Percentiles rank a stretch among this genome's conserved stretches.
These are phyloP conservation scores for Liposcelis brunnea DNA, from an alignment of 2,888 invertebrate genomes.

Conservation along the genomic window DNA sequence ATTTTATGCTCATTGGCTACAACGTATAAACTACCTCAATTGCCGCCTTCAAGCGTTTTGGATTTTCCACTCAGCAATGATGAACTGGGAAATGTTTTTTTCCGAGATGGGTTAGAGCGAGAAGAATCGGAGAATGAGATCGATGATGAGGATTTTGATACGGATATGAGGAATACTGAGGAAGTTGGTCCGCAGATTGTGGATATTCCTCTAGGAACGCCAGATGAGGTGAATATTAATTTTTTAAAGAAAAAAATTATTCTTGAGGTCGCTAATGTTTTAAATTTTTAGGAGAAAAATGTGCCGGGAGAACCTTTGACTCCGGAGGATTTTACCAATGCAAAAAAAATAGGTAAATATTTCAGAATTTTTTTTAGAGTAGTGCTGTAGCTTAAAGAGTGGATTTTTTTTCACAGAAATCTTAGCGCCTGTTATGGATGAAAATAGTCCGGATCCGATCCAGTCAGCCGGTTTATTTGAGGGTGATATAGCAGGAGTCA, in stretches of 20 bases:
- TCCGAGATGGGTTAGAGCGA: background rate
- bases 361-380: background rate
- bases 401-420: slow-evolving; percentile 11
- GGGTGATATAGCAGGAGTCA: slow-evolving; percentile 19
- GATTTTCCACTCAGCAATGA: slow-evolving; percentile 2
- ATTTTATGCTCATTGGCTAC: too few relatives aligned
- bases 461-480: slow-evolving; percentile 20
- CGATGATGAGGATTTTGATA: background rate
- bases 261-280: background rate
- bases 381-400: background rate
- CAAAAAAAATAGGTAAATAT: slow-evolving; percentile 16
- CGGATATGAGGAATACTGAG: background rate
- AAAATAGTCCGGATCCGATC: slow-evolving; percentile 17
- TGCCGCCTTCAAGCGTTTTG: too few relatives aligned
- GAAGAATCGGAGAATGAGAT: background rate
- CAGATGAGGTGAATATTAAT: slow-evolving; percentile 6
- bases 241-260: background rate
- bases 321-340: slow-evolving; percentile 21
- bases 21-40: too few relatives aligned
- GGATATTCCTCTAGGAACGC: slow-evolving; percentile 8
- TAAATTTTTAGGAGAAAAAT: slow-evolving; percentile 15
- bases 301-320: slow-evolving; percentile 21
- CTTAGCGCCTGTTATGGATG: slow-evolving; percentile 14
- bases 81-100: background rate
- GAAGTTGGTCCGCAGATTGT: background rate